These are phyloP conservation scores for Lepisosteus oculatus DNA, from an alignment of 2,113 vertebrate species.

Conservation along the genomic window DNA sequence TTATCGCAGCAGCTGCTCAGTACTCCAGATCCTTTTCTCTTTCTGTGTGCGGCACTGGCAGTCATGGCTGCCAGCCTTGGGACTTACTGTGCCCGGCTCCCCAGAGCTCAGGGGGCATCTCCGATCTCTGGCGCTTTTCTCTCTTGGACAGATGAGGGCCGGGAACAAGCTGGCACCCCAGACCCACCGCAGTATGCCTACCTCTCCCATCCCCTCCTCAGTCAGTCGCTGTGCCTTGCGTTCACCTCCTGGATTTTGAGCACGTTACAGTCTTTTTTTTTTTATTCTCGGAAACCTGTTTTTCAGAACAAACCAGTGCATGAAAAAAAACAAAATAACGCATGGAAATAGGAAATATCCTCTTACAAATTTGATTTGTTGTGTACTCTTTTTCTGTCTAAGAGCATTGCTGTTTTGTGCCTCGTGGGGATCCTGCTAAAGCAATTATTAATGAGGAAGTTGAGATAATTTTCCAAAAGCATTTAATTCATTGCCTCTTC, in stretches of 20 bases:
- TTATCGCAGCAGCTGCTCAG: constrained; percentile 16
- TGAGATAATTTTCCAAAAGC: constrained; percentile 30
- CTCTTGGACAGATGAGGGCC: background rate
- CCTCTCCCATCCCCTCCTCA: constrained; percentile 20
- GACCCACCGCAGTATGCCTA: constrained; percentile 7
- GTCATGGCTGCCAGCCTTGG: constrained; percentile 24
- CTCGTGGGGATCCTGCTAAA: constrained; percentile 21
- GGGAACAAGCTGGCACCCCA: background rate
- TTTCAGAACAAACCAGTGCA: background rate
- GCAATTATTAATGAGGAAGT: constrained; percentile 36
- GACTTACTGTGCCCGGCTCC: constrained; percentile 29
- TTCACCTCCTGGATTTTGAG: too few relatives aligned
- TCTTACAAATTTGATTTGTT: background rate
- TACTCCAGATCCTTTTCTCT: background rate
- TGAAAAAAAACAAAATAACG: background rate
- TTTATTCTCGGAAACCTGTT: background rate
- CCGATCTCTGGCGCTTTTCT: constrained; percentile 2
- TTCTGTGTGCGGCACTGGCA: constrained; percentile 16
- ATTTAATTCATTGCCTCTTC: constrained; percentile 20
- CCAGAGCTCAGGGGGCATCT: constrained; percentile 33
- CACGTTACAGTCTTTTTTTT: background rate
- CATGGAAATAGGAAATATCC: constrained; percentile 21
- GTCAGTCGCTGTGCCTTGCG: background rate
- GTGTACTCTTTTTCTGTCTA: constrained; percentile 19
- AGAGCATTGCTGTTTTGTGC: constrained; percentile 9